Evolutionary conservation across 2,113 vertebrate genomes (phyloP), one percentile per base, ranked within the genome.

Genomic region (Lanius ludovicianus): DNA sequence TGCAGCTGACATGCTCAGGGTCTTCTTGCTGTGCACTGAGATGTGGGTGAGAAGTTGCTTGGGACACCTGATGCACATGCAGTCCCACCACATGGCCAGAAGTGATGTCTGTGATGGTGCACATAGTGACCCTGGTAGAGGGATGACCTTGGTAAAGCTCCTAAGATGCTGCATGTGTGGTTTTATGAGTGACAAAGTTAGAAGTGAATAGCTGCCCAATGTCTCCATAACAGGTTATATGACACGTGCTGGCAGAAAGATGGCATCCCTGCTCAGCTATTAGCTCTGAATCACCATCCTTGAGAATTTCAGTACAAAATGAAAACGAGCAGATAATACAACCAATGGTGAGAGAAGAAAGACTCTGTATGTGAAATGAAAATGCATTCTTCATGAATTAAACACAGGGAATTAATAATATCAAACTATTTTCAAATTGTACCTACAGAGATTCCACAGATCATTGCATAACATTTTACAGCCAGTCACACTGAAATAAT

Each of bases 211-310:
- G 57, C 30, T 50, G 39, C 41, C 25, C 52, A 55, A n/a, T 31
- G 7, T 62, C 33, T 74, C 39, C 7, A 0, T 46, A 69, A 8
- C 49, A 77, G 55, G n/a, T 77, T 94, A 10, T 11, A 19, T 90
- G 90, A 65, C 79, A 52, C 1, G 5, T 39, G 27, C 59, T 95
- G 83, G 39, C 85, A 97, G 92, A 92, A 87, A 95, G 95, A 46
- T 95, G 90, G 92, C 94, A 93, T 84, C 52, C 31, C 67, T 92
- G 86, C 65, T 71, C 80, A 93, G 65, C 74, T 69, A 10, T 92
- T 92, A 81, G 87, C 60, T 8, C 68, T 49, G 18, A 81, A 91
- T 81, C 41, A 59, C 39, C 8, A 25, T 56, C 31, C 57, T 46
- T 70, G 47, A 55, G 42, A 84, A 55, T 64, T 75, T 70, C 47